Evolutionary conservation across 2,888 invertebrate genomes (phyloP).

Genomic region (Ophion slaviceki): DNA sequence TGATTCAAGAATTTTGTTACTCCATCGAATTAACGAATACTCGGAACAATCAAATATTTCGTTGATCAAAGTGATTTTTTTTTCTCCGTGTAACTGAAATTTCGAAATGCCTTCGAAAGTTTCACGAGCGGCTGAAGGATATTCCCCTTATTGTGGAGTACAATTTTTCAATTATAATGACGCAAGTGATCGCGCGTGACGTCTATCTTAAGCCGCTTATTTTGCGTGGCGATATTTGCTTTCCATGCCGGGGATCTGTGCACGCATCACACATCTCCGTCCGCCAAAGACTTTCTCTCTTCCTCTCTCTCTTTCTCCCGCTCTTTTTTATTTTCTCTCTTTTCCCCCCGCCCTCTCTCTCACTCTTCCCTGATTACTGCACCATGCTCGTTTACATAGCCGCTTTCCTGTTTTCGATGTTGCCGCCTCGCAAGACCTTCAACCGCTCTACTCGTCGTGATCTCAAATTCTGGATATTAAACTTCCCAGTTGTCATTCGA

Average conservation of each 20-base stretch:
- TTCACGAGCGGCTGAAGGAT: no score
- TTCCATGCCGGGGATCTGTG: conserved; percentile 38
- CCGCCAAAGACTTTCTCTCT: conserved; percentile 38
- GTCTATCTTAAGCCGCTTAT: background rate
- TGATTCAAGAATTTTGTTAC: no score
- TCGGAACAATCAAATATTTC: no score
- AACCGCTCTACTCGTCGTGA: conserved; percentile 16
- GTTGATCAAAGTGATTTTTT: no score
- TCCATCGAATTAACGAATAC: no score
- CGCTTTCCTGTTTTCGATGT: conserved; percentile 35
- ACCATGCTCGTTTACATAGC: conserved; percentile 40
- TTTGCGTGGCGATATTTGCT: conserved; percentile 11
- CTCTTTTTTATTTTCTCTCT: background rate
- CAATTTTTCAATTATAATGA: no score
- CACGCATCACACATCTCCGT: conserved; percentile 53
- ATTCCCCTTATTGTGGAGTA: no score
- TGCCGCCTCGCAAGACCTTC: conserved; percentile 24
- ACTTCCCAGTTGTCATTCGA: conserved; percentile 20
- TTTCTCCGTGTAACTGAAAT: no score
- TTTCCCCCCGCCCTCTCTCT: background rate
- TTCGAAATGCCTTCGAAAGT: no score
- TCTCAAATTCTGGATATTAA: conserved; percentile 27
- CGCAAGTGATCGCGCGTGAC: no score
- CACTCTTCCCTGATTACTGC: conserved; percentile 1
- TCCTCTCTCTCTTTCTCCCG: background rate